Percentiles rank a stretch among this genome's conserved stretches.
Evolutionary conservation across 2,797 vertebrate genomes (phyloP).

Genomic region (Mormyrops boulengeri): DNA sequence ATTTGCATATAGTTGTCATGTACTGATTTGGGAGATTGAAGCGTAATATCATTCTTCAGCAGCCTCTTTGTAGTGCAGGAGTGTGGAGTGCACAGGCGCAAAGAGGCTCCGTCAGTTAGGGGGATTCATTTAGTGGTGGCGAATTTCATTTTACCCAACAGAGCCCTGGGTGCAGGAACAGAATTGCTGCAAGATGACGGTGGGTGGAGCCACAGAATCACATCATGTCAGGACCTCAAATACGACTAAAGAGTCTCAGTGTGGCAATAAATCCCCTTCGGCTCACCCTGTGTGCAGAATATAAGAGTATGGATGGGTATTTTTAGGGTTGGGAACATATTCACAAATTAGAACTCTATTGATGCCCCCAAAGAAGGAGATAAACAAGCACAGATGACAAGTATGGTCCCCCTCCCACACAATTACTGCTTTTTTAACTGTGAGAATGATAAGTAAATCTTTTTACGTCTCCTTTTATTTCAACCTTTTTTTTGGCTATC

Average conservation of each 20-base stretch:
- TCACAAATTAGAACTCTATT: background rate
- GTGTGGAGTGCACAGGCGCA: slow-evolving; percentile 3
- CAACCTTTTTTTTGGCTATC: background rate
- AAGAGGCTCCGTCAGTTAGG: background rate
- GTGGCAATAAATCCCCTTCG: background rate
- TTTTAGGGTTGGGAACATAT: background rate
- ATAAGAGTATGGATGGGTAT: background rate
- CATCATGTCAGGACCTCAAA: background rate
- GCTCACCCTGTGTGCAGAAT: background rate
- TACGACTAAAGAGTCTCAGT: background rate
- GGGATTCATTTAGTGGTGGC: background rate
- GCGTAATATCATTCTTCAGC: slow-evolving; percentile 12
- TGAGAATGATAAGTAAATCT: slow-evolving; percentile 26
- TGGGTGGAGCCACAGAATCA: slow-evolving; percentile 1
- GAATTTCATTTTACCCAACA: slow-evolving; percentile 5
- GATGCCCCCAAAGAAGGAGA: background rate
- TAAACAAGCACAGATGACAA: slow-evolving; percentile 22
- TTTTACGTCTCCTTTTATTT: background rate
- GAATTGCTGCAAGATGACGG: background rate
- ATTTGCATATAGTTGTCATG: background rate
- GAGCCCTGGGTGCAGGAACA: background rate
- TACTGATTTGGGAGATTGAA: slow-evolving; percentile 9
- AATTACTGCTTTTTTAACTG: slow-evolving; percentile 18
- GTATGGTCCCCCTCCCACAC: slow-evolving; percentile 15
- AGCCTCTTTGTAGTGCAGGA: slow-evolving; percentile 29